Evolutionary conservation across 2,888 invertebrate species (phyloP).

Genomic region (Kryphioiulus occultus): DNA sequence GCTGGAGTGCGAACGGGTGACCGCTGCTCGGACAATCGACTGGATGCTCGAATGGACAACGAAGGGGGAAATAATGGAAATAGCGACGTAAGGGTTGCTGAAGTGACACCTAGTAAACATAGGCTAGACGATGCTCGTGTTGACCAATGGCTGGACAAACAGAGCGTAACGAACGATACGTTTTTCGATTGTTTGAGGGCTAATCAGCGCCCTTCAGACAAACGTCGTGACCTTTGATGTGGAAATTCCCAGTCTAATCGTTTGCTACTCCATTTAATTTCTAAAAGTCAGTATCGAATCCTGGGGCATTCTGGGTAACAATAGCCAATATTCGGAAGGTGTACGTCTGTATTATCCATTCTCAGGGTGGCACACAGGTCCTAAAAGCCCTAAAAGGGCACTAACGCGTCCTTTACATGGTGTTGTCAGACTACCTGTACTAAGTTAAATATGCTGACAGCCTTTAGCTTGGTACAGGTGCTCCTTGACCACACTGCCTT

Average conservation of each 20-base stretch:
- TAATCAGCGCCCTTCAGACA: not conserved
- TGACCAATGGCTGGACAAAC: slow-evolving; percentile 27
- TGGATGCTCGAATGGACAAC: not conserved
- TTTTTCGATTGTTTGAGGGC: not conserved
- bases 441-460: no score
- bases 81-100: not conserved
- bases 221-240: not conserved
- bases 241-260: not conserved
- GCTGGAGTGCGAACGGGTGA: slow-evolving; percentile 19
- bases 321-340: no score
- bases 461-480: no score
- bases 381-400: no score
- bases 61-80: slow-evolving; percentile 10
- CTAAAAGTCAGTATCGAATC: no score
- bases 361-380: no score
- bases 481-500: no score
- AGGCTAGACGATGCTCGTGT: not conserved
- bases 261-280: not conserved
- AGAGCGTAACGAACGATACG: not conserved
- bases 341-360: no score
- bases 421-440: no score
- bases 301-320: no score
- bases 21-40: not conserved
- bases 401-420: no score
- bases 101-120: not conserved